Evolutionary conservation across 2,888 invertebrate genomes (phyloP), one percentile per base, ranked within the genome.

Genomic region (Mamestra brassicae): DNA sequence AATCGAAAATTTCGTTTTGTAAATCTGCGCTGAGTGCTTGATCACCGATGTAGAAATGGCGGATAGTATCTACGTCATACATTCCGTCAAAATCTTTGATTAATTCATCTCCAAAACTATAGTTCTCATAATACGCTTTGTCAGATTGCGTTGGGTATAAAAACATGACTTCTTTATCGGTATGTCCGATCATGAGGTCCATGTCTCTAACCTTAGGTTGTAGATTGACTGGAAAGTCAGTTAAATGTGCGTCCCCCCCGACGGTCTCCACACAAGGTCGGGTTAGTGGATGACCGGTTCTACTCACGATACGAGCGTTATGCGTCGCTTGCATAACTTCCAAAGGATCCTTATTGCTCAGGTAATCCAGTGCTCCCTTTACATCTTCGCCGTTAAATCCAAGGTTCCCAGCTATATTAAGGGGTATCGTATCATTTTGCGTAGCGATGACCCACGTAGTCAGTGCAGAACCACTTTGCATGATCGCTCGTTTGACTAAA

Each of bases 401-500:
- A 15, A 80, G 67, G 13, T 64, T 55, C 38, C 34, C 13, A 17
- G 80, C 80, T 17, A 80, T 66, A 47, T 55, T 64, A 10, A 79
- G 36, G 3, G 80, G 84, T 71, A 80, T 63, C 13, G 45, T 83
- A 61, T 80, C 79, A 62, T 80, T 80, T 34, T 72, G 72, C 7
- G 79, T 64, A 11, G 50, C 11, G 26, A 80, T 72, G 36, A 83
- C 63, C 84, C 84, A 83, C 36, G 86, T 70, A 6, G 55, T 45
- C 45, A 84, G 38, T 8, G 80, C 86, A 4, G 61, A 58, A 4
- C 84, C 84, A 55, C 86, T 86, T 61, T 86, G 84, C 26, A 84
- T 3, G 10, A 84, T 86, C 15, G 58, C 74, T 66, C 80, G 74
- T 50, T 86, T 64, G 17, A 73, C 69, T 38, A 84, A 77, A 11